Evolutionary conservation across 2,113 vertebrate species (phyloP).

Genomic region (Eulemur macaco): DNA sequence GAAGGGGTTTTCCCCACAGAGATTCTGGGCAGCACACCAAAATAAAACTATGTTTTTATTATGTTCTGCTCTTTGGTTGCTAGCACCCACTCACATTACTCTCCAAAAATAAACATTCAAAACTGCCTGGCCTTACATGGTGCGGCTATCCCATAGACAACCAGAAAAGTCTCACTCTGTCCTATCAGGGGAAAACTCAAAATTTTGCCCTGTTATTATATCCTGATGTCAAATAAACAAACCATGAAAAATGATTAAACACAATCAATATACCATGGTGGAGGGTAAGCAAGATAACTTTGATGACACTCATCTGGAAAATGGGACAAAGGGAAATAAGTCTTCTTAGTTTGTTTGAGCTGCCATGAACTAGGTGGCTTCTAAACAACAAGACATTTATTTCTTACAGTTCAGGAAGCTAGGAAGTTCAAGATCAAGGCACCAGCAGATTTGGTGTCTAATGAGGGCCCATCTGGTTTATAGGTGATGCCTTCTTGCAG

Average conservation of each 20-base stretch:
- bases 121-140: neutral
- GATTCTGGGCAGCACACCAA: constrained; percentile 1
- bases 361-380: neutral
- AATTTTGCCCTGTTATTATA: neutral
- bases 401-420: neutral
- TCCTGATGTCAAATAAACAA: neutral
- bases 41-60: neutral
- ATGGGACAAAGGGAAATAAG: neutral
- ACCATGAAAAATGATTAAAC: neutral
- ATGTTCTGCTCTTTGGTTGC: neutral
- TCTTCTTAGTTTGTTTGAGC: neutral
- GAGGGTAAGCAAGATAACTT: neutral
- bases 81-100: neutral
- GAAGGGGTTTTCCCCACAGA: neutral
- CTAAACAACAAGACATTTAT: neutral
- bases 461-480: too few relatives aligned
- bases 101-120: neutral
- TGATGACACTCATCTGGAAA: neutral
- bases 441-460: neutral
- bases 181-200: neutral
- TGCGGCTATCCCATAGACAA: neutral
- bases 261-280: neutral
- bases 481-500: neutral
- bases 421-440: neutral
- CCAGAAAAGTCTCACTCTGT: neutral